Percentiles rank a stretch among this genome's conserved stretches.
Conservation (phyloP, 2,888 invertebrate species). For the Sceliomorpha sp. region DNA sequence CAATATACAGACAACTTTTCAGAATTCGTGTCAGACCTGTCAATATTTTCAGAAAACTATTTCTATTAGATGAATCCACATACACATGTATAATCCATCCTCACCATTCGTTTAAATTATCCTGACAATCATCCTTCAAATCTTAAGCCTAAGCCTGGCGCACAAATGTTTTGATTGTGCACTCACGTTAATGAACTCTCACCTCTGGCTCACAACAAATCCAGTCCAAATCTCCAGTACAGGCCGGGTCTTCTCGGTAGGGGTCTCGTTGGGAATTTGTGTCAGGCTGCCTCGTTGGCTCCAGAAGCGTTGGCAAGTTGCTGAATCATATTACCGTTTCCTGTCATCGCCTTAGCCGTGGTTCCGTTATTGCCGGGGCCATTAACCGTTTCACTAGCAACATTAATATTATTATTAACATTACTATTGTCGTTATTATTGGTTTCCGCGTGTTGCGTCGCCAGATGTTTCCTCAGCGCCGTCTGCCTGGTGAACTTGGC, state of each 20-base stretch:
- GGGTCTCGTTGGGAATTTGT: constrained; percentile 75
- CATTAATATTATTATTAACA: constrained; percentile 46
- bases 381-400: constrained; percentile 22
- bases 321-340: constrained; percentile 44
- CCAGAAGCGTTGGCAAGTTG: constrained; percentile 50
- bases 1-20: too few species aligned
- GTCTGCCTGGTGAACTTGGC: constrained; percentile 74
- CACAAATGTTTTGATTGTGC: constrained; percentile 62
- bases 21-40: too few species aligned
- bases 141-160: background rate
- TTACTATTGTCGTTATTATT: constrained; percentile 52
- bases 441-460: constrained; percentile 69
- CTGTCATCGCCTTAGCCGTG: constrained; percentile 36
- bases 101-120: constrained; percentile 1
- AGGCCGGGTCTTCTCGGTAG: constrained; percentile 73
- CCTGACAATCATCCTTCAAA: background rate
- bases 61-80: too few species aligned
- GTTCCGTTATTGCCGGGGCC: constrained; percentile 38
- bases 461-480: constrained; percentile 72
- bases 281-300: constrained; percentile 73
- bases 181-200: constrained; percentile 55
- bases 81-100: background rate
- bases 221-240: constrained; percentile 78
- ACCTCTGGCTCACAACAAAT: constrained; percentile 66
- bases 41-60: too few species aligned